Percentiles rank a stretch among this genome's conserved stretches.
phyloP scores from a whole-genome alignment of 2,797 vertebrate species.

The Cryptoblepharus egeriae region DNA sequence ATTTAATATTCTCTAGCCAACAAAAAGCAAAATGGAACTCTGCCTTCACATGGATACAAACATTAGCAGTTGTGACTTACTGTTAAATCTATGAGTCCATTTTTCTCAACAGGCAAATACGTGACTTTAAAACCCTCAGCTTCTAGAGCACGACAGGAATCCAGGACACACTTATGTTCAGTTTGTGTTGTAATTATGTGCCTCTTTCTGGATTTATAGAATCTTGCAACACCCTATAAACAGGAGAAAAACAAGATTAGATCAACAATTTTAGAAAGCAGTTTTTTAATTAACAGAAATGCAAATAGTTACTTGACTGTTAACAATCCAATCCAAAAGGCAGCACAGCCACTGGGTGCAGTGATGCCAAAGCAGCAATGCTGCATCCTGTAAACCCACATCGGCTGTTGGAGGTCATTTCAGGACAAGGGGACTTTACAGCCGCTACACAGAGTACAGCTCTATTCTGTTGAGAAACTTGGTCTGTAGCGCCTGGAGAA shows the following conservation, averaged over 20 bases:
- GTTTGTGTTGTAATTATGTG: slow-evolving; percentile 96
- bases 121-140: slow-evolving; percentile 92
- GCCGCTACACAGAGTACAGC: too few species aligned
- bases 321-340: too few species aligned
- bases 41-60: not conserved
- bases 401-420: too few species aligned
- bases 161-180: slow-evolving; percentile 97
- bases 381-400: too few species aligned
- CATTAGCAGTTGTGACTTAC: slow-evolving; percentile 68
- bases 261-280: not conserved
- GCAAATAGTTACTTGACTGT: not conserved
- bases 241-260: not conserved
- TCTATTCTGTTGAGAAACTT: too few species aligned
- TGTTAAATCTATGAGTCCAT: slow-evolving; percentile 90
- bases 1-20: not conserved
- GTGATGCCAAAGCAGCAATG: too few species aligned
- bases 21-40: not conserved
- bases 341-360: too few species aligned
- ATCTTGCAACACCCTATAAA: slow-evolving; percentile 90
- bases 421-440: too few species aligned
- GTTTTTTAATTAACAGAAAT: not conserved
- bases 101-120: slow-evolving; percentile 90
- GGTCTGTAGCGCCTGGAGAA: too few species aligned
- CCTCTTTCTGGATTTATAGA: slow-evolving; percentile 91
- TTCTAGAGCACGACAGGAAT: slow-evolving; percentile 94